Conservation (phyloP, 2,113 vertebrate species). For the Tachuris rubrigastra region DNA sequence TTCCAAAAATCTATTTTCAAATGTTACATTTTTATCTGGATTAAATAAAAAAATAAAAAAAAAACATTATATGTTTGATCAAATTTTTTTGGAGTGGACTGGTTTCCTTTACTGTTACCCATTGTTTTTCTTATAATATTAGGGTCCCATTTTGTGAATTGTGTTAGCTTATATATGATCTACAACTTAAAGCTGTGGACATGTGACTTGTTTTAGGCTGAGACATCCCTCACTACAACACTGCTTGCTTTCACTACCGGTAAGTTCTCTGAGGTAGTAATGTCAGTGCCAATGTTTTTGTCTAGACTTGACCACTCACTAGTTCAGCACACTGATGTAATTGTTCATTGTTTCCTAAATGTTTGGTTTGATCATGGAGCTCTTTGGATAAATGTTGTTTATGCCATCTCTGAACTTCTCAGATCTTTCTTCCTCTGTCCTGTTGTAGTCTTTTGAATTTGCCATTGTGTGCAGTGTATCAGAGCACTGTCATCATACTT, state of each 20-base stretch:
- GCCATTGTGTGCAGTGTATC: neutral
- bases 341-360: neutral
- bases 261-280: neutral
- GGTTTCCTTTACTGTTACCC: neutral
- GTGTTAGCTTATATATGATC: neutral
- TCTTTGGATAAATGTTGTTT: neutral
- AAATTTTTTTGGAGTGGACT: neutral
- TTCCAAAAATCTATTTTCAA: neutral
- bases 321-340: neutral
- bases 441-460: neutral
- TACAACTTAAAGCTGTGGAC: neutral
- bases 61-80: neutral
- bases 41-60: neutral
- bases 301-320: fast-evolving
- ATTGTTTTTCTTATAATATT: neutral
- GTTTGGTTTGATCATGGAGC: neutral
- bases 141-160: neutral
- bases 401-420: neutral
- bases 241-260: neutral
- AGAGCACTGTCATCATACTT: neutral
- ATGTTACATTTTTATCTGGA: neutral
- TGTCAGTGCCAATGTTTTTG: neutral
- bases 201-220: neutral
- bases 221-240: neutral
- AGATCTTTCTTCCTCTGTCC: neutral